A percentile compares a stretch with the other conserved stretches of the same genome.
These are phyloP conservation scores for Selenia dentaria DNA, from an alignment of 2,888 invertebrate genomes.

Conservation along the genomic window DNA sequence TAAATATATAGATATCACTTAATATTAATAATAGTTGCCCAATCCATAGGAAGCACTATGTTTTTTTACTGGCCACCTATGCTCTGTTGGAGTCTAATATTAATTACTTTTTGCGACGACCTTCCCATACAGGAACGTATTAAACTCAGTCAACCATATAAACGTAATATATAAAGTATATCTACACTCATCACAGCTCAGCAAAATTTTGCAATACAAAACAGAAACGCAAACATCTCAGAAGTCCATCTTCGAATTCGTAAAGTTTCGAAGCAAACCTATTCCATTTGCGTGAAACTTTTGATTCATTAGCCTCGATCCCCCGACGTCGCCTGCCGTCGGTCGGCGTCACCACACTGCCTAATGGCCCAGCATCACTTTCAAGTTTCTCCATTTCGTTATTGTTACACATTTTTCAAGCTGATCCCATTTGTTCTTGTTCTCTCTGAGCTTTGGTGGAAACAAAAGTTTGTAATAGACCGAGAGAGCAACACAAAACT, in stretches of 20 bases:
- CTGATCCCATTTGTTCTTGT: constrained; percentile 65
- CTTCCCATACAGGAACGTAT: too few relatives aligned
- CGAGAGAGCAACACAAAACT: constrained; percentile 45
- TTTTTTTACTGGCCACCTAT: too few relatives aligned
- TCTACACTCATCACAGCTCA: constrained; percentile 1
- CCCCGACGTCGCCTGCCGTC: constrained; percentile 30
- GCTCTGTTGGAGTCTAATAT: too few relatives aligned
- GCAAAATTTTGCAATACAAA: constrained; percentile 8
- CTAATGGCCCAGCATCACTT: constrained; percentile 67
- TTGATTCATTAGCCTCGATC: constrained; percentile 58
- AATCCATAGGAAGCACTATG: too few relatives aligned
- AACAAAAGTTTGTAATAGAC: constrained; percentile 57
- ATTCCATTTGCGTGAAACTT: constrained; percentile 56
- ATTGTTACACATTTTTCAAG: constrained; percentile 71
- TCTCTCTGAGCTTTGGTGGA: constrained; percentile 48
- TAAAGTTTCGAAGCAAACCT: constrained; percentile 28
- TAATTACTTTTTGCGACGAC: too few relatives aligned
- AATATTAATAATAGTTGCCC: too few relatives aligned
- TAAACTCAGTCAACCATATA: too few relatives aligned
- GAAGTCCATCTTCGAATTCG: constrained; percentile 34
- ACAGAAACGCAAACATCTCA: constrained; percentile 21
- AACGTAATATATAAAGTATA: too few relatives aligned
- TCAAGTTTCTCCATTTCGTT: constrained; percentile 68
- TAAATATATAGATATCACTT: too few relatives aligned
- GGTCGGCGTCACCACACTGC: constrained; percentile 39